Conservation (phyloP, 2,113 vertebrate species). For the Ochotona curzoniae region DNA sequence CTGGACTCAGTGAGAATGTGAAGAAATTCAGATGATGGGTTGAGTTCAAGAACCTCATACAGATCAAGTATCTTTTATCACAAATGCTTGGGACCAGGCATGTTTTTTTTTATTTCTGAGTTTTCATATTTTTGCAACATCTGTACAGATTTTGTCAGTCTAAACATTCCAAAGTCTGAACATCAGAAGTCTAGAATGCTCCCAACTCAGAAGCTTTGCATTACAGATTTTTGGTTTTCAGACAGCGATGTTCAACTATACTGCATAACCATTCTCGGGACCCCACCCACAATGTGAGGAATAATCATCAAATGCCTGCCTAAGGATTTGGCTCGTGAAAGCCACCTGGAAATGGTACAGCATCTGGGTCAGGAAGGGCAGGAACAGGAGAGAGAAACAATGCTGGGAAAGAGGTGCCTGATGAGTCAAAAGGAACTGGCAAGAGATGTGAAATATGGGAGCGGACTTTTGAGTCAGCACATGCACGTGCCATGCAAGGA, state of each 20-base stretch:
- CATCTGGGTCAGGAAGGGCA: not conserved
- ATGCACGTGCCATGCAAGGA: not conserved
- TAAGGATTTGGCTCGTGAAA: not conserved
- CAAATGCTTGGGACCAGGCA: too few relatives aligned
- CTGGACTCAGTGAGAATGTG: not conserved
- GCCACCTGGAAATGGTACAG: not conserved
- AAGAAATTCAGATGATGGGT: not conserved
- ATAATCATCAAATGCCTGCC: not conserved
- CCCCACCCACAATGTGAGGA: not conserved
- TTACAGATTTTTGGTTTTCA: too few relatives aligned
- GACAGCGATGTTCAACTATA: too few relatives aligned
- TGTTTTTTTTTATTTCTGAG: too few relatives aligned
- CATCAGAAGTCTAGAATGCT: too few relatives aligned
- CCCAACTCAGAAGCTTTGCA: too few relatives aligned
- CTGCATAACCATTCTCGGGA: not conserved
- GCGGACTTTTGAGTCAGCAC: not conserved
- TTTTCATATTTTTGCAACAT: too few relatives aligned
- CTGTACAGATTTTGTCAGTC: too few relatives aligned
- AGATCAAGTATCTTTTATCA: too few relatives aligned
- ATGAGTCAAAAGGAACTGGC: constrained; percentile 28
- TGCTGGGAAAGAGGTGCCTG: not conserved
- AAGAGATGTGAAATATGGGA: not conserved
- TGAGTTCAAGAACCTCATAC: not conserved
- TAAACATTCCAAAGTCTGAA: too few relatives aligned
- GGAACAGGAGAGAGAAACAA: not conserved